Conservation (phyloP, 2,888 invertebrate genomes). For the Mesorhabditis belari region DNA sequence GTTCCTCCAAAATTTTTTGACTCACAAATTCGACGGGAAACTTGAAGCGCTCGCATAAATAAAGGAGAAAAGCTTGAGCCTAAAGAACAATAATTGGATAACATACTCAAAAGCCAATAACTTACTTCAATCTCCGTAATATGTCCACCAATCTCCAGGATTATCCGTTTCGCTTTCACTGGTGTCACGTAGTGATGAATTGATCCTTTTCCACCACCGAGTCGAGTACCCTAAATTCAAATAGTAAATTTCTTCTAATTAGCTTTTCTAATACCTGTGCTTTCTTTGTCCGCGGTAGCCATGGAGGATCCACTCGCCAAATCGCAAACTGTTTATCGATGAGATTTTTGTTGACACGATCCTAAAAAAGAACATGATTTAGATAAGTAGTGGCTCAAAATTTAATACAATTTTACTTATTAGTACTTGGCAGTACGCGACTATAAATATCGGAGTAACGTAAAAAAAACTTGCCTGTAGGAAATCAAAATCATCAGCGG, state of each 20-base stretch:
- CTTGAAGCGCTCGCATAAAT: slow-evolving; percentile 74
- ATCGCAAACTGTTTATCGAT: slow-evolving; percentile 76
- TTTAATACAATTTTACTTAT: slow-evolving; percentile 1
- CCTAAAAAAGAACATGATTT: slow-evolving; percentile 58
- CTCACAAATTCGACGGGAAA: slow-evolving; percentile 79
- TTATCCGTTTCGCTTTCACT: slow-evolving; percentile 78
- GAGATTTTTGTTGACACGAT: slow-evolving; percentile 70
- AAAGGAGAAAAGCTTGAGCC: slow-evolving; percentile 56
- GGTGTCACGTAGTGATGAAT: slow-evolving; percentile 94
- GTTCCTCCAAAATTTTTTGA: slow-evolving; percentile 67
- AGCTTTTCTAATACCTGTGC: slow-evolving; percentile 33
- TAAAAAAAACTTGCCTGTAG: slow-evolving; percentile 20
- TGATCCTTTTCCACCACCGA: slow-evolving; percentile 77
- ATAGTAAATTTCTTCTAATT: background rate
- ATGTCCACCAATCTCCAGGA: slow-evolving; percentile 85
- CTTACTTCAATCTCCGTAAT: slow-evolving; percentile 68
- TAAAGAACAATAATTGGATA: slow-evolving; percentile 8
- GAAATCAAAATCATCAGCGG: slow-evolving; percentile 40
- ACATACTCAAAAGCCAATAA: slow-evolving; percentile 14
- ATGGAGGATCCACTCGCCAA: slow-evolving; percentile 88
- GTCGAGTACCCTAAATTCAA: slow-evolving; percentile 59
- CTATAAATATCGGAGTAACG: slow-evolving; percentile 7
- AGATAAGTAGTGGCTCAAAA: no score
- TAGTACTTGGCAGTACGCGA: background rate
- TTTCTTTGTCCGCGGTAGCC: slow-evolving; percentile 86